Evolutionary conservation across 1,140 invertebrate species (phyloP), one percentile per base, ranked within the genome.

Genomic region (Zophobas atratus): DNA sequence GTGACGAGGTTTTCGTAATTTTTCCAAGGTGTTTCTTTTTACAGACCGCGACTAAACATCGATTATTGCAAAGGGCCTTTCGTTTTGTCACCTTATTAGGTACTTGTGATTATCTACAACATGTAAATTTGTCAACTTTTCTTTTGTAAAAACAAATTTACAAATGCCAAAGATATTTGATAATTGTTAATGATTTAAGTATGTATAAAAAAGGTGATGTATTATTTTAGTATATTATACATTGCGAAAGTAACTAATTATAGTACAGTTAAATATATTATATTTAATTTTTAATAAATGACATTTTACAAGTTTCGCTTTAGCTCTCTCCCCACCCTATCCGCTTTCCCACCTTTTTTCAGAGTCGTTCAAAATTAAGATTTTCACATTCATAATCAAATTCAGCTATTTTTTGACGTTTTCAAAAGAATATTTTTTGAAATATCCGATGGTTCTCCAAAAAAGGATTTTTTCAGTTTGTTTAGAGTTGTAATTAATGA

Each of bases 251-350:
- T 51, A 76, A 49, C 39, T 60, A 55, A 49, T 67, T 72, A 53
- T 75, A 75, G 76, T 43, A 76, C 46, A 77, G 63, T 76, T 53
- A 55, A 73, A 77, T 75, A 70, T 77, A 77, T 75, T 77, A 70
- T 80, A 77, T 80, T 80, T 80, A 80, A 80, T 80, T 80, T 80
- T 77, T 80, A 80, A 77, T 80, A 80, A 80, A 80, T 57, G 77
- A 78, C 72, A 80, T 80, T 80, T 80, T 80, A 76, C 63, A 79
- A 53, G 43, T 70, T 39, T 20, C 20, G 20, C 20, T 20, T 20
- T 20, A 20, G 20, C 20, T 20, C 20, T 20, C 20, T 20, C 20
- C 20, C 20, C 20, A 20, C 20, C 20, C 20, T 20, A 20, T 20
- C 20, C 20, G 20, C 20, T 20, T 20, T 20, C 20, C 20, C 20